These are phyloP conservation scores for Lutraria rhynchaena DNA, from an alignment of 1,140 invertebrate species.

Conservation along the genomic window DNA sequence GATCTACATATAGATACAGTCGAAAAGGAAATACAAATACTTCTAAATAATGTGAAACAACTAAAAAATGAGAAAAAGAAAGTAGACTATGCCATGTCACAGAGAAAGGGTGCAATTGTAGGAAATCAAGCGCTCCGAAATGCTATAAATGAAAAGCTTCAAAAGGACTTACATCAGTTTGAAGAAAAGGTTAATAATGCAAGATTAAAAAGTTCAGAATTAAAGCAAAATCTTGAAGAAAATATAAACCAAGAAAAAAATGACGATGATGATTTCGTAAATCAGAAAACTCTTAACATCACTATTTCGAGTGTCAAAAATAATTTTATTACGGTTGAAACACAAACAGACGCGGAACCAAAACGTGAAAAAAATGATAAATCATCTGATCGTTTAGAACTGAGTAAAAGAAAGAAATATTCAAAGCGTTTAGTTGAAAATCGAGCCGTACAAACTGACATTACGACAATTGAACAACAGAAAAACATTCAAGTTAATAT, in stretches of 20 bases:
- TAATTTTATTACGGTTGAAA: not conserved
- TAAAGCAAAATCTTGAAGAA: not conserved
- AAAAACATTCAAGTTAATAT: no score
- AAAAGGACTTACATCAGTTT: conserved; percentile 36
- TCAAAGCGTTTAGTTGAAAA: not conserved
- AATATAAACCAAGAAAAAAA: conserved; percentile 1
- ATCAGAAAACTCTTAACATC: not conserved
- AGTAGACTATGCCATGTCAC: conserved; percentile 24
- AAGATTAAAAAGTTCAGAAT: conserved; percentile 11
- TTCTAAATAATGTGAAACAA: conserved; percentile 41
- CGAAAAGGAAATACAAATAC: conserved; percentile 31
- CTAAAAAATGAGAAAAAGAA: conserved; percentile 38
- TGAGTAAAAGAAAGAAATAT: not conserved
- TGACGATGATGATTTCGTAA: not conserved
- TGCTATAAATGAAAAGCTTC: conserved; percentile 31
- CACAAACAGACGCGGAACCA: conserved; percentile 6
- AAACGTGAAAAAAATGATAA: not conserved
- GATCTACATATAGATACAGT: conserved; percentile 22
- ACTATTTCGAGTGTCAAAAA: not conserved
- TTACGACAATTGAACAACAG: not conserved
- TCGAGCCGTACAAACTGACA: conserved; percentile 5
- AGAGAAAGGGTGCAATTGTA: conserved; percentile 2
- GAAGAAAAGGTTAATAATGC: not conserved
- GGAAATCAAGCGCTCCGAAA: conserved; percentile 29
- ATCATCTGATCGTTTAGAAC: not conserved